Base-by-base conservation (phyloP, 2,888 invertebrate species). In the Creontiades dilutus region DNA sequence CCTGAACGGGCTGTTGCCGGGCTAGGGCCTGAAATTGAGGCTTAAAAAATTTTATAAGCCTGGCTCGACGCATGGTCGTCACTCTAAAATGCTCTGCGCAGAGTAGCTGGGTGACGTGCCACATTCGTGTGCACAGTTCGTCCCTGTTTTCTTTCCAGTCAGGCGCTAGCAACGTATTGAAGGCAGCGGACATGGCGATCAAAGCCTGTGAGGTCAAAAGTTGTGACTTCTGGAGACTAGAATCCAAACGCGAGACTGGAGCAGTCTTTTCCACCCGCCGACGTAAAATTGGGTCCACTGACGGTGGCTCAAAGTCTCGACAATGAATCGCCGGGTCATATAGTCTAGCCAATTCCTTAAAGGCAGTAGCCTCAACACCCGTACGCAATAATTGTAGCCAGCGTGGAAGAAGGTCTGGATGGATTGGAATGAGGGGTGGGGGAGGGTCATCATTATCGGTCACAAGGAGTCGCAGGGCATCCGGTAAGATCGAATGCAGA, bases 201-300 rank as follows among this genome's bases (percentile, higher is more conserved):
- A 75, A 23, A 23, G 75, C 75, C 75, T 75, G 75, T n/a, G 75
- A 14, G n/a, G 75, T 75, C 19, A 75, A 75, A 14, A 75, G 19
- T 75, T 75, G 75, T 11, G 13, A 11, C 19, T 12, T 14, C 11
- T 23, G 75, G n/a, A 14, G 19, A 19, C 75, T 75, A 11, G 75
- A 11, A 23, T 75, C 75, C 75, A 75, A 11, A 19, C 75, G 19
- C 19, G 13, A 14, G 11, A 23, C 75, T 19, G 75, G n/a, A 14
- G 12, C n/a, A 11, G 75, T n/a, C 75, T 75, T 75, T 11, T 11
- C 11, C 19, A 75, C 19, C 19, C 75, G 12, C 12, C 75, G 75
- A 19, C 75, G 75, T 23, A 75, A 19, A 19, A 19, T 14, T 19
- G 11, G n/a, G n/a, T n/a, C n/a, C n/a, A n/a, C n/a, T n/a, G n/a